phyloP scores from a whole-genome alignment of 2,797 vertebrate genomes.

The Bucorvus abyssinicus region DNA sequence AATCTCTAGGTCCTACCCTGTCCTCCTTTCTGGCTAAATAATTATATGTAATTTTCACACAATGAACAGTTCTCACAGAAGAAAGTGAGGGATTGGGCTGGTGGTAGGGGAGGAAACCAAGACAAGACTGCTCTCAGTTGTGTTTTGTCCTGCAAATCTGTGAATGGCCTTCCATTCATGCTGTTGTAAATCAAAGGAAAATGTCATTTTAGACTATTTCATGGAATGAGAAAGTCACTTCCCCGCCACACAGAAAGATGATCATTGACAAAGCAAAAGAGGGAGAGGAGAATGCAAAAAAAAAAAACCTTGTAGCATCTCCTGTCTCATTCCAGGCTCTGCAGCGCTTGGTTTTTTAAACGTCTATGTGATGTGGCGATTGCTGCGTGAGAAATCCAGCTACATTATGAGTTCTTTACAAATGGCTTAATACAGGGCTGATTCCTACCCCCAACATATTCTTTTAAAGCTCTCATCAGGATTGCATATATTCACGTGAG shows the following conservation, averaged over 20 bases:
- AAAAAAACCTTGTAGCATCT: background rate
- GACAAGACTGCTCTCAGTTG: background rate
- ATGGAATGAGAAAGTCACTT: background rate
- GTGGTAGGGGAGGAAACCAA: background rate
- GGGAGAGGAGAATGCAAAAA: background rate
- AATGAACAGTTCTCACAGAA: background rate
- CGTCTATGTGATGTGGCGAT: background rate
- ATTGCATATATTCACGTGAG: background rate
- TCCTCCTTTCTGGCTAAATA: background rate
- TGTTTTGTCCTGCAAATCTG: background rate
- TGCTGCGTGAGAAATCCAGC: background rate
- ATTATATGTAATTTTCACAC: background rate
- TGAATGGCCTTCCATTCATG: background rate
- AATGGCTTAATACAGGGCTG: background rate
- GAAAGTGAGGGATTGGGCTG: background rate
- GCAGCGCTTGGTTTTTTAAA: background rate
- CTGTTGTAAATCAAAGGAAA: background rate
- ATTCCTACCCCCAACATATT: background rate
- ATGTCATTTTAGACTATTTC: background rate
- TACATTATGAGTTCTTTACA: background rate
- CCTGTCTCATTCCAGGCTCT: background rate
- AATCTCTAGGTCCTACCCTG: background rate
- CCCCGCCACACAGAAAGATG: background rate
- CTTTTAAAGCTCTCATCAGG: background rate
- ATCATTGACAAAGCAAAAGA: background rate